Base-by-base conservation (phyloP, 2,797 vertebrate genomes). In the Diglossa cyanea region DNA sequence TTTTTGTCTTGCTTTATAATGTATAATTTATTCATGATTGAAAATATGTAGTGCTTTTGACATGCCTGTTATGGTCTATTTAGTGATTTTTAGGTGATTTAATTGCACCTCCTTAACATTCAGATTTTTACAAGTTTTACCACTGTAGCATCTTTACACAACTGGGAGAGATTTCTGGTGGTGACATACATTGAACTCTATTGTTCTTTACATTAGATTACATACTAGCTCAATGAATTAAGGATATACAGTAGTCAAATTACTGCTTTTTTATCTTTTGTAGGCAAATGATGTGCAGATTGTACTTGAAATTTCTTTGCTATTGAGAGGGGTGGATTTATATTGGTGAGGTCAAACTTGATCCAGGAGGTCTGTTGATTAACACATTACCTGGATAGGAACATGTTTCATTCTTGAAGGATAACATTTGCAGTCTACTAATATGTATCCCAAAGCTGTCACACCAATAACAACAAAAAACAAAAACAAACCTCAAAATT, bases 211-310 rank as follows among this genome's bases (percentile, higher is more conserved):
- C 8, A 3, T 44, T 67, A 74, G 17, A 31, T 54, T 86, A 35
- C 4, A 2, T 13, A 57, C 17, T 45, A 77, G 37, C 30, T 91
- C n/a, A 53, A 4, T 63, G 18, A 80, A 54, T 58, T 53, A 33
- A 65, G n/a, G 21, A 21, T 42, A 48, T 30, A 6, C 0, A 0
- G 8, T 58, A 28, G 9, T 44, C 21, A 71, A 54, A 54, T 67
- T 10, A 28, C 11, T 35, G 7, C 0, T 9, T 28, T 23, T 31
- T 21, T 15, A 19, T 51, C 9, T 35, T 82, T 85, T 30, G 5
- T 11, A 33, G 14, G 42, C 1, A 40, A 90, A 63, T 50, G 6
- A 30, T 77, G 8, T 51, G 11, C 39, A 53, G 37, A 7, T 66
- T 54, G 11, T 72, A 28, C 9, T 61, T 82, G 16, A 17, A 28